Conservation (phyloP, 2,888 invertebrate species). For the Cerceris rybyensis region DNA sequence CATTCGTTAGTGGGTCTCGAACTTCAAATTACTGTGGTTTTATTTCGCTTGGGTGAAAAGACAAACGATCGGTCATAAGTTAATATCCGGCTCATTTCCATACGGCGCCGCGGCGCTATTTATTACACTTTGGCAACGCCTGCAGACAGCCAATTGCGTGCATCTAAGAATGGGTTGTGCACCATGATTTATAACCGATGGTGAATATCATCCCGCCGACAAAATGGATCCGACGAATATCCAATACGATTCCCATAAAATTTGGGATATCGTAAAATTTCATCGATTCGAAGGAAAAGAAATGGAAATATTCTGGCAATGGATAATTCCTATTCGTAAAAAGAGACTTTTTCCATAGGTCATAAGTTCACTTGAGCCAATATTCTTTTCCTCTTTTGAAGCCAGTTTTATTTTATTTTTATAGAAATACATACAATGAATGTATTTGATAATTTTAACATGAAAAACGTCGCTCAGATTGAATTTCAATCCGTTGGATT, state of each 20-base stretch:
- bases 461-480: no score
- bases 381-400: no score
- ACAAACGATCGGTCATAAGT: constrained; percentile 72
- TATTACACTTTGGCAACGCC: constrained; percentile 72
- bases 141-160: constrained; percentile 70
- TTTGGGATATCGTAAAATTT: constrained; percentile 26
- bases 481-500: no score
- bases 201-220: constrained; percentile 49
- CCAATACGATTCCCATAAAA: constrained; percentile 23
- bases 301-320: neutral
- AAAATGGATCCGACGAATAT: constrained; percentile 47
- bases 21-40: constrained; percentile 65
- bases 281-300: no score
- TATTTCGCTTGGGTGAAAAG: constrained; percentile 66
- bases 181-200: constrained; percentile 52
- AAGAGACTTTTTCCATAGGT: constrained; percentile 20
- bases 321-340: neutral
- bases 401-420: no score
- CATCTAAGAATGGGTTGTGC: constrained; percentile 49
- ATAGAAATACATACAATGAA: no score
- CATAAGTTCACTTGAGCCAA: no score
- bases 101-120: constrained; percentile 69
- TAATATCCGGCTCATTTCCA: constrained; percentile 77
- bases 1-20: constrained; percentile 14
- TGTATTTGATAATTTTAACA: no score